Conservation (phyloP, 2,797 vertebrate genomes). For the Chelon auratus region DNA sequence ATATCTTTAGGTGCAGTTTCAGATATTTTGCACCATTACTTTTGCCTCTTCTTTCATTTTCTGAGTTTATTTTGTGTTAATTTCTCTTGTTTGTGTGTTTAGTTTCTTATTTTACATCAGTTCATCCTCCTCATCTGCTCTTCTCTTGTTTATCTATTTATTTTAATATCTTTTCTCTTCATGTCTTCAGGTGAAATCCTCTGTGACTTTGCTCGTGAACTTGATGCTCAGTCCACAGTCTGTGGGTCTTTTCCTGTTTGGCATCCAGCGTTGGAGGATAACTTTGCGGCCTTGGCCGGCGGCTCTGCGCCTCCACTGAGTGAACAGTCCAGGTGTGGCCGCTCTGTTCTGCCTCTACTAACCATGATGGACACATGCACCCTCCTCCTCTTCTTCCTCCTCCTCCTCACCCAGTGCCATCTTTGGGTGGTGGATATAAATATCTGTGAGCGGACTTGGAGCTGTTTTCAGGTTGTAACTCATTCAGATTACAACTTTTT, state of each 20-base stretch:
- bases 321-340: slow-evolving; percentile 76
- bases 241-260: slow-evolving; percentile 11
- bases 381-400: slow-evolving; percentile 12
- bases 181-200: too few species aligned
- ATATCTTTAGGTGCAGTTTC: background rate
- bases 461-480: slow-evolving; percentile 4
- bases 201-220: slow-evolving; percentile 5
- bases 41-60: background rate
- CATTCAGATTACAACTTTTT: background rate
- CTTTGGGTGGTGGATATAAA: slow-evolving; percentile 82
- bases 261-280: slow-evolving; percentile 8
- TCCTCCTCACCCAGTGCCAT: slow-evolving; percentile 72
- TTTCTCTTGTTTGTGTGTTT: too few species aligned
- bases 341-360: slow-evolving; percentile 38
- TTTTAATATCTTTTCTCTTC: too few species aligned
- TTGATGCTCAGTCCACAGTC: background rate
- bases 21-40: background rate
- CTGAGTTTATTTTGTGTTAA: too few species aligned
- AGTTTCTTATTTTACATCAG: too few species aligned
- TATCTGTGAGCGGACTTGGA: slow-evolving; percentile 61
- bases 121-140: too few species aligned
- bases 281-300: slow-evolving; percentile 27
- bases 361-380: slow-evolving; percentile 41
- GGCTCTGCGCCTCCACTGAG: slow-evolving; percentile 53
- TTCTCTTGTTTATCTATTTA: too few species aligned